These are phyloP conservation scores for Festucalex cinctus DNA, from an alignment of 2,113 vertebrate genomes.

Conservation along the genomic window DNA sequence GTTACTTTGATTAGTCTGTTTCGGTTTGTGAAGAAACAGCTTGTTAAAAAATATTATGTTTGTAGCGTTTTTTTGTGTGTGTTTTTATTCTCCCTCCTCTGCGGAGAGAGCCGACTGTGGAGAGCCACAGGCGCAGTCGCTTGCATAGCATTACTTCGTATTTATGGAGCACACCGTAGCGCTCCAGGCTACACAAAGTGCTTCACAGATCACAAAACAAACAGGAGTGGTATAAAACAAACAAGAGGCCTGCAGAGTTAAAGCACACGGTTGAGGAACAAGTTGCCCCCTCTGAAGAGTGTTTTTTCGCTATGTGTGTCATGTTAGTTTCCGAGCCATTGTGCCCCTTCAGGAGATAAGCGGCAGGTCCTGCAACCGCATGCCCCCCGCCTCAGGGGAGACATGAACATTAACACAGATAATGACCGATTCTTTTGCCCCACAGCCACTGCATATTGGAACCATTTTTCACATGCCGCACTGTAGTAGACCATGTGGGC, in stretches of 20 bases:
- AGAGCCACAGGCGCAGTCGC: background rate
- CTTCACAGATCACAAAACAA: slow-evolving; percentile 15
- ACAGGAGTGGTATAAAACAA: slow-evolving; percentile 10
- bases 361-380: background rate
- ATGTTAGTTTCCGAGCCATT: background rate
- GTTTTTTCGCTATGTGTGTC: background rate
- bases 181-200: slow-evolving; percentile 7
- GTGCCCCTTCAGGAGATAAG: slow-evolving; percentile 1
- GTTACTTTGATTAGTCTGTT: background rate
- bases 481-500: background rate
- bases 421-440: slow-evolving; percentile 4
- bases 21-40: background rate
- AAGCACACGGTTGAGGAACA: slow-evolving; percentile 1
- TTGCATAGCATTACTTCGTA: slow-evolving; percentile 13
- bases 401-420: slow-evolving; percentile 8
- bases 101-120: background rate
- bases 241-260: slow-evolving; percentile 11
- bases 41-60: background rate
- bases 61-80: no score
- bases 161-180: slow-evolving; percentile 7
- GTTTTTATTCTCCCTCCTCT: background rate
- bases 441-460: slow-evolving; percentile 4
- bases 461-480: background rate
- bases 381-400: background rate
- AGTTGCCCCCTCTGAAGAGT: background rate